Evolutionary conservation across 2,113 vertebrate genomes (phyloP).

Genomic region (Notiomystis cincta): DNA sequence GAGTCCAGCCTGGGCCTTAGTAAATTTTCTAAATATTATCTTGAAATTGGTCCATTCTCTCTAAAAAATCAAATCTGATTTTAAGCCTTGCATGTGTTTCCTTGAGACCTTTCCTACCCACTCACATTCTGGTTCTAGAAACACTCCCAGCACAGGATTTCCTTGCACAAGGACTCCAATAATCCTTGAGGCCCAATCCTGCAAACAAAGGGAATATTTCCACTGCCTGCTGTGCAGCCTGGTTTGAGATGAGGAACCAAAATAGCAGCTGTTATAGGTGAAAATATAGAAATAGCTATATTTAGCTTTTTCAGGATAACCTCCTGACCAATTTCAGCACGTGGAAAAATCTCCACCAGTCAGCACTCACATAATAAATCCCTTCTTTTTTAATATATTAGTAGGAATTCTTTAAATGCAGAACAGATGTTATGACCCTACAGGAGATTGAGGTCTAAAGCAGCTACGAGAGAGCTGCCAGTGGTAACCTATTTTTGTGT

Average conservation of each 20-base stretch:
- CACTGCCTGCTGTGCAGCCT: neutral
- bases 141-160: neutral
- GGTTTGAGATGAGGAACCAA: neutral
- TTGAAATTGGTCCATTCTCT: neutral
- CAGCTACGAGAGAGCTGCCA: neutral
- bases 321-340: neutral
- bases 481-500: neutral
- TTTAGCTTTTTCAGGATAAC: conserved; percentile 24
- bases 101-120: neutral
- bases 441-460: neutral
- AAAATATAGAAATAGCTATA: neutral
- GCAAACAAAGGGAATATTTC: neutral
- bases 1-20: neutral
- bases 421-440: conserved; percentile 35
- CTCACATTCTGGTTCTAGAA: neutral
- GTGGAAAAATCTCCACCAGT: conserved; percentile 8
- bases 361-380: conserved; percentile 16
- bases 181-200: neutral
- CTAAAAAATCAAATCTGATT: neutral
- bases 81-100: neutral
- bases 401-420: conserved; percentile 26
- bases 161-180: neutral
- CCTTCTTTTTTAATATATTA: conserved; percentile 32
- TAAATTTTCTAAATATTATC: neutral
- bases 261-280: neutral